Base-by-base conservation (phyloP, 2,113 vertebrate genomes). In the Terrapene triunguis region DNA sequence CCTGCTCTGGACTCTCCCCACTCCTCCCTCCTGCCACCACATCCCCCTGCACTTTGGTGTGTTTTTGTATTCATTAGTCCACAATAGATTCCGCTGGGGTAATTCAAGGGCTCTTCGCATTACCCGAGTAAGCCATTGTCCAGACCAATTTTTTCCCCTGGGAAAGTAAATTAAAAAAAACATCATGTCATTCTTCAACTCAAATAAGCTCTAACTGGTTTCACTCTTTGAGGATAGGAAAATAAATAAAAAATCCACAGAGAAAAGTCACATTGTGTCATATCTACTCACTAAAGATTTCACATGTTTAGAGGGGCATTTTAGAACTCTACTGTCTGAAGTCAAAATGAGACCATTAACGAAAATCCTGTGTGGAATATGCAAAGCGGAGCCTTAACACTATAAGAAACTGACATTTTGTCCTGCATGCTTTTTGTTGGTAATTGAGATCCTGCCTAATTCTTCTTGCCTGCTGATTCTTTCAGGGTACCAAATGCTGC, bases 351-450 rank as follows among this genome's bases (percentile, higher is more conserved):
- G 65, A 69, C 2, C 1, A 54, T 86, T 78, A 83, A 88, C 22
- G 80, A 62, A 48, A 84, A 53, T 35, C 5, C 78, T 84, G 82
- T 10, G 79, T 5, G 27, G 2, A 95, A 76, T 76, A 85, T 48
- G 35, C 32, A 82, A 91, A 80, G 29, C 24, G 79, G 11, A 84
- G 27, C 27, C 42, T 25, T 62, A 82, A 24, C 19, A 59, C 7
- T 53, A 38, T 22, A 84, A 0, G 0, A 44, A 53, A 80, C 38
- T 76, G 42, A 80, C 65, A 72, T 50, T 72, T 85, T 69, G 1
- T 27, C 82, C 54, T 14, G 2, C 0, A 81, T 38, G n/a, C 21
- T 42, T 72, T 72, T 42, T 42, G 38, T 42, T 38, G 21, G n/a
- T 74, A 74, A 10, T 38, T 74, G 69, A 10, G n/a, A 17, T 74